Percentiles rank a stretch among this genome's conserved stretches.
These are phyloP conservation scores for Pherbina coryleti DNA, from an alignment of 2,888 invertebrate genomes.

Conservation along the genomic window DNA sequence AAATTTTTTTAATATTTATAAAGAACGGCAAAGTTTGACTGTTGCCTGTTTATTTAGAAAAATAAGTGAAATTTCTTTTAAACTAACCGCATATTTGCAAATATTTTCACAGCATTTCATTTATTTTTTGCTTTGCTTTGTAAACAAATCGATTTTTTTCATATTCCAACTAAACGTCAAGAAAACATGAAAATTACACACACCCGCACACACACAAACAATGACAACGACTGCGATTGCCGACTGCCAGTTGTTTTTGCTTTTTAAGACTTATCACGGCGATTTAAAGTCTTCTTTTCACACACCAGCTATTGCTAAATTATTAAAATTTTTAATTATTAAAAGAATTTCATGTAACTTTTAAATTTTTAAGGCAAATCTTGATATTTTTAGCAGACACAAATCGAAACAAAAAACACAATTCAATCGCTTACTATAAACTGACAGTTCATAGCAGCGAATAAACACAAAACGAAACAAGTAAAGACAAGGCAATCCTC, in stretches of 20 bases:
- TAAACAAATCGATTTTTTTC: constrained; percentile 38
- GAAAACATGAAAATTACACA: constrained; percentile 17
- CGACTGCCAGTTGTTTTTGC: constrained; percentile 20
- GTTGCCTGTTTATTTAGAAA: too few species aligned
- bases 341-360: neutral
- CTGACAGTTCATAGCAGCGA: too few species aligned
- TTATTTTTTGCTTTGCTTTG: constrained; percentile 17
- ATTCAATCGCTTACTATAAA: neutral
- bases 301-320: too few species aligned
- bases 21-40: too few species aligned
- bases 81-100: neutral
- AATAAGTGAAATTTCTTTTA: neutral
- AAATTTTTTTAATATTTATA: too few species aligned
- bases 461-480: too few species aligned
- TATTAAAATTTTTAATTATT: constrained; percentile 2
- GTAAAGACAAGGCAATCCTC: too few species aligned
- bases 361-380: neutral
- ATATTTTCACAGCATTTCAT: neutral
- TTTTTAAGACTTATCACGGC: neutral
- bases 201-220: neutral
- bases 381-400: neutral
- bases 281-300: neutral
- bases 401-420: neutral
- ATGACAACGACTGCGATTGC: neutral
- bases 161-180: constrained; percentile 14